These are phyloP conservation scores for Cheilinus undulatus DNA, from an alignment of 2,113 vertebrate species.

Conservation along the genomic window DNA sequence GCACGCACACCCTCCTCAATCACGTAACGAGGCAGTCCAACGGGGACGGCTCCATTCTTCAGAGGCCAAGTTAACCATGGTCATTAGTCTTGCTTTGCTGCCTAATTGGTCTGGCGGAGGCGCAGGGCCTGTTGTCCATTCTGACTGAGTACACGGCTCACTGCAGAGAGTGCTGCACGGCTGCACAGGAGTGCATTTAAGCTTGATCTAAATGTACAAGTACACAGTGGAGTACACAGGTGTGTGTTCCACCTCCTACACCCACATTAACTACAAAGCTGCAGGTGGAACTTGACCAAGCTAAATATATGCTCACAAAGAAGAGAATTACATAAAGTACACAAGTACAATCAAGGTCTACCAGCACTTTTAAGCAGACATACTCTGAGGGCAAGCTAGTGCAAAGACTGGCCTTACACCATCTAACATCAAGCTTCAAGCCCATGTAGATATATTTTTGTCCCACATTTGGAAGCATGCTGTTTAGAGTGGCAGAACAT, in stretches of 20 bases:
- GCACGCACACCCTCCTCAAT: conserved; percentile 63
- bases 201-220: conserved; percentile 38
- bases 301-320: conserved; percentile 19
- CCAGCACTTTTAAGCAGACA: conserved; percentile 15
- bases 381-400: neutral
- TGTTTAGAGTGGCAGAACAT: no score
- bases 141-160: conserved; percentile 58
- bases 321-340: conserved; percentile 12
- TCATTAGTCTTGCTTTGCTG: conserved; percentile 81
- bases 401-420: no score
- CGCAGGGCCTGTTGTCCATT: conserved; percentile 63
- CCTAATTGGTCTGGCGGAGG: conserved; percentile 79
- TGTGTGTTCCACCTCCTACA: conserved; percentile 2
- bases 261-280: conserved; percentile 5
- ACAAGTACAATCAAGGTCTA: conserved; percentile 11
- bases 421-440: no score
- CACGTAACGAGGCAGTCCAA: conserved; percentile 69
- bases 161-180: conserved; percentile 21
- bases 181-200: conserved; percentile 19
- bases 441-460: no score
- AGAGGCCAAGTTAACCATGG: conserved; percentile 72
- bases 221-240: conserved; percentile 22
- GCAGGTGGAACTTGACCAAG: neutral
- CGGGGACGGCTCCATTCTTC: conserved; percentile 77
- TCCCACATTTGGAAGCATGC: no score